These are phyloP conservation scores for Leptinotarsa undecemlineata DNA, from an alignment of 1,140 invertebrate genomes.

Conservation along the genomic window DNA sequence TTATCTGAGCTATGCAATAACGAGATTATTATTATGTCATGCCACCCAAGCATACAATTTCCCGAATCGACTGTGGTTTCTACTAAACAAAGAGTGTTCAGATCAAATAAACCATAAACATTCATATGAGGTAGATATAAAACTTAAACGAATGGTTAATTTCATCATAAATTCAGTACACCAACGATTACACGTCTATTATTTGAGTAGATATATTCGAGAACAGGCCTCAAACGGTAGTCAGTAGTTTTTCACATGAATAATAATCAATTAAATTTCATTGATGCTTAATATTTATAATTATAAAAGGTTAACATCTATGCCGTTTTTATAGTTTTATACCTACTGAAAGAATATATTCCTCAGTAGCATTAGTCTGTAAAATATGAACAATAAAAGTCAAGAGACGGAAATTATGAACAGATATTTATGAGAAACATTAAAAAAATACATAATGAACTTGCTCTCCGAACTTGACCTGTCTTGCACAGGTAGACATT, in stretches of 20 bases:
- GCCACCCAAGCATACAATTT: too few species aligned
- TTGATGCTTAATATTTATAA: not conserved
- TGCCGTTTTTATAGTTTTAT: slow-evolving; percentile 23
- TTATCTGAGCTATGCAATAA: too few species aligned
- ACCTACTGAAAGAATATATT: slow-evolving; percentile 15
- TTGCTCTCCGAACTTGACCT: not conserved
- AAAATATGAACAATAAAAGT: slow-evolving; percentile 31
- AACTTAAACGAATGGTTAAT: too few species aligned
- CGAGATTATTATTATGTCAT: too few species aligned
- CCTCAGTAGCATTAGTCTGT: slow-evolving; percentile 27
- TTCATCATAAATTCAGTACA: not conserved
- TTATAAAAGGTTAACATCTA: slow-evolving; percentile 4
- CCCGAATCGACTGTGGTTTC: too few species aligned
- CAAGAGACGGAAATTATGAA: slow-evolving; percentile 24
- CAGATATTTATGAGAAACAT: slow-evolving; percentile 25
- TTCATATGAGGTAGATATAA: too few species aligned
- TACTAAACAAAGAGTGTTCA: too few species aligned
- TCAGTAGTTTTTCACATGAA: not conserved
- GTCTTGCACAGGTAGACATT: not conserved
- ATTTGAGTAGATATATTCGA: not conserved
- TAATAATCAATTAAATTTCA: slow-evolving; percentile 4
- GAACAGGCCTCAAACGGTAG: not conserved
- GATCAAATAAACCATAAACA: too few species aligned
- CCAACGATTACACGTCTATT: not conserved
- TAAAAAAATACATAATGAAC: slow-evolving; percentile 6